Percentiles rank a stretch among this genome's conserved stretches.
Conservation (phyloP, 2,113 vertebrate genomes). For the Pithys albifrons region DNA sequence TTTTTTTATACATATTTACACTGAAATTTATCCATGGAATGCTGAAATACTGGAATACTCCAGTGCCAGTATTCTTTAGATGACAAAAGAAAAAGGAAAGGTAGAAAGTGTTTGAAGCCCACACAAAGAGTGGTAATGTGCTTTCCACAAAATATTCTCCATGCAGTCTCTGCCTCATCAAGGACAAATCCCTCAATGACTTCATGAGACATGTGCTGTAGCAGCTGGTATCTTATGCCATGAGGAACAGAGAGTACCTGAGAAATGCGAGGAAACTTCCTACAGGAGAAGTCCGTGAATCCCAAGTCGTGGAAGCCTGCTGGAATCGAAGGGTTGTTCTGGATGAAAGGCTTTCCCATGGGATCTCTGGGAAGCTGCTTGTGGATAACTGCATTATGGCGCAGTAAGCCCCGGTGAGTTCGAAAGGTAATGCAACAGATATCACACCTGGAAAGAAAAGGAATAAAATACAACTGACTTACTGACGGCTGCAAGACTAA, state of each 20-base stretch:
- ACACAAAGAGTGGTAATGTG: neutral
- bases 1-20: neutral
- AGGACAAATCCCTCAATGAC: neutral
- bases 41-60: neutral
- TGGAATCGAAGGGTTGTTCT: constrained; percentile 96
- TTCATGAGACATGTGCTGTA: neutral
- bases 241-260: constrained; percentile 78
- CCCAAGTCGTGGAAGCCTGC: constrained; percentile 96
- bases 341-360: constrained; percentile 92
- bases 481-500: neutral
- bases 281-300: constrained; percentile 97
- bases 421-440: constrained; percentile 94
- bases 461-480: neutral
- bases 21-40: neutral
- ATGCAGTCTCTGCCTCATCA: neutral
- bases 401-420: constrained; percentile 89
- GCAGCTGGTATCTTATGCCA: neutral
- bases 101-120: neutral
- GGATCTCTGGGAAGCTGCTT: constrained; percentile 92
- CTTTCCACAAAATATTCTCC: neutral
- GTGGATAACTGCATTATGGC: constrained; percentile 92
- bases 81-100: neutral
- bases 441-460: constrained; percentile 83
- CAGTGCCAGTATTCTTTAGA: neutral
- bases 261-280: constrained; percentile 93